A percentile compares a stretch with the other conserved stretches of the same genome.
phyloP scores from a whole-genome alignment of 2,797 vertebrate species.

The Salarias fasciatus region DNA sequence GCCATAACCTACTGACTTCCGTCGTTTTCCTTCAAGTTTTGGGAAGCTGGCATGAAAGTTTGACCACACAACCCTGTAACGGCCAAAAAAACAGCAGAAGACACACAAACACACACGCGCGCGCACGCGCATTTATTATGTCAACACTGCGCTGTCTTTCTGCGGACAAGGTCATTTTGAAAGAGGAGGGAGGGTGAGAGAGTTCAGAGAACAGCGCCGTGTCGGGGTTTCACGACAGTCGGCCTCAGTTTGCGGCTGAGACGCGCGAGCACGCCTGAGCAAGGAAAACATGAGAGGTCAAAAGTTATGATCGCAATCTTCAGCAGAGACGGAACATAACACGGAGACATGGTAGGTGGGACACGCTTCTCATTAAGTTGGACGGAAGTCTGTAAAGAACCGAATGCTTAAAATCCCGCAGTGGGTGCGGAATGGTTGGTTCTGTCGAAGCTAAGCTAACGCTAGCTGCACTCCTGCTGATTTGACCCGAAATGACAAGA shows the following conservation, averaged over 20 bases:
- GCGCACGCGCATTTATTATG: too few species aligned
- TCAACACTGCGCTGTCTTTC: too few species aligned
- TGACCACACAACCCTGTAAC: too few species aligned
- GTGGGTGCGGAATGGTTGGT: not conserved
- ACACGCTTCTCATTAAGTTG: fast-evolving
- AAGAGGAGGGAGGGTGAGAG: not conserved
- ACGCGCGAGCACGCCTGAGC: constrained; percentile 30
- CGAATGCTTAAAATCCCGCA: fast-evolving
- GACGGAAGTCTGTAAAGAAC: fast-evolving
- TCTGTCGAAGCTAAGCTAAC: constrained; percentile 53
- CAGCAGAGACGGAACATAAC: constrained; percentile 42
- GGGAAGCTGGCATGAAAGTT: too few species aligned
- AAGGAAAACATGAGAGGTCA: constrained; percentile 70
- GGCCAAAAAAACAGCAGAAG: too few species aligned
- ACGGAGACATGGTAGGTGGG: constrained; percentile 71
- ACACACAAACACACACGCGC: too few species aligned
- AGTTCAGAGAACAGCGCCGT: not conserved
- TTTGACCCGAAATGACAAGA: not conserved
- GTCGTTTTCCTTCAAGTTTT: too few species aligned
- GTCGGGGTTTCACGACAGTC: constrained; percentile 49
- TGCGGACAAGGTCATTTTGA: not conserved
- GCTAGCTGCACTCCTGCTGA: constrained; percentile 41
- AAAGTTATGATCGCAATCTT: constrained; percentile 60
- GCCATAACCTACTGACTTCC: too few species aligned
- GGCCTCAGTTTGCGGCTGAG: constrained; percentile 60